phyloP scores from a whole-genome alignment of 30 jellyfish, hydroid and myxozoan species.

The Rhopilema esculentum region DNA sequence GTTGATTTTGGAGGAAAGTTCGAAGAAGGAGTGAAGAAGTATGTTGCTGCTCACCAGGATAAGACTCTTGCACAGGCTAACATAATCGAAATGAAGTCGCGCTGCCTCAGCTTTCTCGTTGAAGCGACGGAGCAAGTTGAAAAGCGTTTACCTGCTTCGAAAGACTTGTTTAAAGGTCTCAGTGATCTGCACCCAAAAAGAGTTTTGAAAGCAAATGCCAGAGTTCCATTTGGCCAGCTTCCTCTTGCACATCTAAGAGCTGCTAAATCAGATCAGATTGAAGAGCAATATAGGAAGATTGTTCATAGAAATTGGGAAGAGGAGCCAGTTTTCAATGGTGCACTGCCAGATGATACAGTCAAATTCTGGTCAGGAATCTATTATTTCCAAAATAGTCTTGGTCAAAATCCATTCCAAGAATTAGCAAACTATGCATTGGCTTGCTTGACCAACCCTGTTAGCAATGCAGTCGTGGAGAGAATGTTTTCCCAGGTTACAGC shows the following conservation, averaged over 20 bases:
- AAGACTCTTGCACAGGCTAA: constrained; percentile 34
- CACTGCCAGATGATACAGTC: constrained; percentile 53
- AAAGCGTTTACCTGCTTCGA: constrained; percentile 53
- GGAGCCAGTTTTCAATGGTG: constrained; percentile 47
- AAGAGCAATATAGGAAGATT: constrained; percentile 72
- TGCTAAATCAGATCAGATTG: constrained; percentile 34
- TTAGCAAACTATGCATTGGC: constrained; percentile 67
- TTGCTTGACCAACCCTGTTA: constrained; percentile 56
- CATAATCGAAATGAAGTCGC: constrained; percentile 51
- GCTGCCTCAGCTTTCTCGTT: constrained; percentile 52
- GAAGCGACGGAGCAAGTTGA: constrained; percentile 78
- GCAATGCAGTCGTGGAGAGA: constrained; percentile 75
- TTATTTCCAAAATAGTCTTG: constrained; percentile 1
- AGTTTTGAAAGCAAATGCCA: constrained; percentile 61
- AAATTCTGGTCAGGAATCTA: constrained; percentile 49
- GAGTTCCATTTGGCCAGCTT: constrained; percentile 55
- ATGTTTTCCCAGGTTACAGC: constrained; percentile 66
- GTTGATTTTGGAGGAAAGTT: constrained; percentile 76
- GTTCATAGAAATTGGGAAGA: constrained; percentile 68
- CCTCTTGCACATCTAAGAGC: constrained; percentile 49
- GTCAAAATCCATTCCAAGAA: constrained; percentile 41
- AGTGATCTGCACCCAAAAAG: constrained; percentile 45
- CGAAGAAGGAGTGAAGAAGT: constrained; percentile 30
- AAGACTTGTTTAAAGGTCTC: constrained; percentile 55
- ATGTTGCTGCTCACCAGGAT: constrained; percentile 25